These are phyloP conservation scores for Rhyacichthys aspro DNA, from an alignment of 2,797 vertebrate genomes.

Conservation along the genomic window DNA sequence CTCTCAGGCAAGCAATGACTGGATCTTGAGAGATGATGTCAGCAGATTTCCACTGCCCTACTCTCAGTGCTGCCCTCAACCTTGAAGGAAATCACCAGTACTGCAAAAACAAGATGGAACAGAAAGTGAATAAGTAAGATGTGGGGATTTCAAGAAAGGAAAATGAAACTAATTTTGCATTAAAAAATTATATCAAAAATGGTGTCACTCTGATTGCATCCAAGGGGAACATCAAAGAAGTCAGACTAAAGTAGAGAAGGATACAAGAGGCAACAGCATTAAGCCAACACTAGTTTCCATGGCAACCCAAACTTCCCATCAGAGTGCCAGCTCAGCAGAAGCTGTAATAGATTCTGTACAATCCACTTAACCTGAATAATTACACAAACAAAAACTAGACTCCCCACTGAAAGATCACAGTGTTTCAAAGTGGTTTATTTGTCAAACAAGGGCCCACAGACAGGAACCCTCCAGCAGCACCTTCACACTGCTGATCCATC, in stretches of 20 bases:
- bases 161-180: conserved; percentile 9
- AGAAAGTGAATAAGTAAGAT: conserved; percentile 6
- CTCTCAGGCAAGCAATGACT: conserved; percentile 67
- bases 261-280: conserved; percentile 23
- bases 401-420: neutral
- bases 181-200: too few species aligned
- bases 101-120: conserved; percentile 72
- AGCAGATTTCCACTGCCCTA: conserved; percentile 71
- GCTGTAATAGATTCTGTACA: conserved; percentile 9
- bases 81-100: conserved; percentile 60
- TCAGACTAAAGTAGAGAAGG: conserved; percentile 21
- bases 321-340: conserved; percentile 61
- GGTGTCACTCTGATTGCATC: conserved; percentile 29
- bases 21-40: conserved; percentile 83
- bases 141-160: conserved; percentile 18
- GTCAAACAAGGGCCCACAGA: neutral
- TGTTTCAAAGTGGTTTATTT: conserved; percentile 1
- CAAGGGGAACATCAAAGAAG: conserved; percentile 12
- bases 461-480: neutral
- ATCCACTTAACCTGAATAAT: conserved; percentile 28
- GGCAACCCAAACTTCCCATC: conserved; percentile 67
- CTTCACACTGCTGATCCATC: conserved; percentile 11
- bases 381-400: neutral
- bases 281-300: conserved; percentile 69
- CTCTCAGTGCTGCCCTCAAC: conserved; percentile 72